phyloP scores from a whole-genome alignment of 2,113 vertebrate genomes.

The Trichomycterus rosablanca region DNA sequence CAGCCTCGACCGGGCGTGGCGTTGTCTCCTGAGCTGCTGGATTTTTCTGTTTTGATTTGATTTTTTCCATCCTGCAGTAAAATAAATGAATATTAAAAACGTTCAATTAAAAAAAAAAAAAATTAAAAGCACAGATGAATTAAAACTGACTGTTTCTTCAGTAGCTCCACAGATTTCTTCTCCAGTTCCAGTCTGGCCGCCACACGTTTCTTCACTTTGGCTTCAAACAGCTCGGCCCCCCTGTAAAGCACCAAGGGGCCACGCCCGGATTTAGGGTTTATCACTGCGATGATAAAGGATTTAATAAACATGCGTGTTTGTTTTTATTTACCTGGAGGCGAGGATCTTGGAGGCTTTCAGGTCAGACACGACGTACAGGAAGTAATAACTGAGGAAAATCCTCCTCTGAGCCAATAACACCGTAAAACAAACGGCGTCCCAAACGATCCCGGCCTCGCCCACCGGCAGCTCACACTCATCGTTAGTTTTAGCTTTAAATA shows the following conservation, averaged over 20 bases:
- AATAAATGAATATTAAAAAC: not conserved
- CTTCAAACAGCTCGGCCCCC: constrained; percentile 71
- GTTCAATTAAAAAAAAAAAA: too few relatives aligned
- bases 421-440: constrained; percentile 71
- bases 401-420: constrained; percentile 68
- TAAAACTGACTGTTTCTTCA: constrained; percentile 65
- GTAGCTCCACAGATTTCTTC: constrained; percentile 61
- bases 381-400: constrained; percentile 73
- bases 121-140: not conserved
- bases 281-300: too few relatives aligned
- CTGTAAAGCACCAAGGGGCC: constrained; percentile 50
- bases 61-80: constrained; percentile 70
- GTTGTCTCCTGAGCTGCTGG: constrained; percentile 28
- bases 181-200: constrained; percentile 61
- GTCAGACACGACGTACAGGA: constrained; percentile 70
- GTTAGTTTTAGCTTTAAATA: constrained; percentile 53
- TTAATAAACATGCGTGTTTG: too few relatives aligned
- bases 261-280: too few relatives aligned
- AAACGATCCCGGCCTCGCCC: constrained; percentile 69
- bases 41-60: constrained; percentile 65
- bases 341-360: constrained; percentile 67
- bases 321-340: constrained; percentile 62
- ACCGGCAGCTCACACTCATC: constrained; percentile 65
- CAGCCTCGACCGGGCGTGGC: constrained; percentile 29
- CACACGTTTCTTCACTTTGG: constrained; percentile 65